Conservation (phyloP, 2,888 invertebrate genomes). For the Hirtodrosophila alboralis region DNA sequence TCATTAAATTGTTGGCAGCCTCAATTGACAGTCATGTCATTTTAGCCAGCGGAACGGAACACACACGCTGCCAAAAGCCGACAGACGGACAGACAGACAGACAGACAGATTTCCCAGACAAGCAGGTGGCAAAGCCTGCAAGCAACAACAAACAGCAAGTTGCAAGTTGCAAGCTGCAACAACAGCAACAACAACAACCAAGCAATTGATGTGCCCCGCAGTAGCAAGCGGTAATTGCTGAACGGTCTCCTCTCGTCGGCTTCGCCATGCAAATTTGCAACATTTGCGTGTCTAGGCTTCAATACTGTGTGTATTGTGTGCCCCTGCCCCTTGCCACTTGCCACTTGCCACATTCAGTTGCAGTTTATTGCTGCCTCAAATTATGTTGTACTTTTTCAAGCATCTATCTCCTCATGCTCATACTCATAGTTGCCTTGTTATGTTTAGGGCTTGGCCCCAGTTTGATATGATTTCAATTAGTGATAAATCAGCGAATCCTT, state of each 20-base stretch:
- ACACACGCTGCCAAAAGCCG: constrained; percentile 66
- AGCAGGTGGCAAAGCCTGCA: constrained; percentile 72
- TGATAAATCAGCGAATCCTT: constrained; percentile 49
- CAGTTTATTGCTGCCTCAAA: constrained; percentile 32
- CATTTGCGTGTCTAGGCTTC: constrained; percentile 64
- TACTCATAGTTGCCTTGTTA: background rate
- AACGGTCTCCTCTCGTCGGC: constrained; percentile 32
- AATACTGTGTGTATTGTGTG: background rate
- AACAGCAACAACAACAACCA: constrained; percentile 34
- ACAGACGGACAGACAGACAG: too few species aligned
- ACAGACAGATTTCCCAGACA: constrained; percentile 66
- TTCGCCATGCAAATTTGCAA: constrained; percentile 66
- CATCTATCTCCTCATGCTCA: background rate
- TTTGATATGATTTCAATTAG: constrained; percentile 60
- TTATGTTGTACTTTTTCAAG: constrained; percentile 38
- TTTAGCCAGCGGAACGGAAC: constrained; percentile 74
- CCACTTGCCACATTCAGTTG: constrained; percentile 13
- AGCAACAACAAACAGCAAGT: constrained; percentile 35
- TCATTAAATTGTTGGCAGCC: constrained; percentile 2
- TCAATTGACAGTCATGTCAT: constrained; percentile 70
- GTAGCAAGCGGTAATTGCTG: constrained; percentile 70
- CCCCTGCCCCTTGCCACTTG: constrained; percentile 1
- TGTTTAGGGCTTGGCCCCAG: constrained; percentile 37
- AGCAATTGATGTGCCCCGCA: constrained; percentile 57
- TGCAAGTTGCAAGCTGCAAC: constrained; percentile 22